These are phyloP conservation scores for Mesorhabditis sp. DNA, from an alignment of 2,888 invertebrate species.

Conservation along the genomic window DNA sequence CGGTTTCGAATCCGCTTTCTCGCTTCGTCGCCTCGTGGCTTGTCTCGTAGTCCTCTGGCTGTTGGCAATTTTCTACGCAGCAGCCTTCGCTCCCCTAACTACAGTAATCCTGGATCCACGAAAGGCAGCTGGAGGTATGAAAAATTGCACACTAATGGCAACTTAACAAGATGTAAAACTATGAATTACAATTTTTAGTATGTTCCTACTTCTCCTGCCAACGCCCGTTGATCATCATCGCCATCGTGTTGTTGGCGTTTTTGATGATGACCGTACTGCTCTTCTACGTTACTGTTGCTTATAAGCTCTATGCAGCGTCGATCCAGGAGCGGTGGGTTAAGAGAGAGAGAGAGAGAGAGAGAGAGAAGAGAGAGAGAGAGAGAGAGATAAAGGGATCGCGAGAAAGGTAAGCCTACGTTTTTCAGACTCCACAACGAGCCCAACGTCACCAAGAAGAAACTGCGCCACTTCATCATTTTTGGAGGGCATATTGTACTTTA, in stretches of 20 bases:
- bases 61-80: slow-evolving; percentile 29
- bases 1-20: slow-evolving; percentile 34
- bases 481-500: slow-evolving; percentile 38
- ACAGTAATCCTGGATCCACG: slow-evolving; percentile 31
- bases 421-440: slow-evolving; percentile 40
- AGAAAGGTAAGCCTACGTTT: too few relatives aligned
- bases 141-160: not conserved
- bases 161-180: too few relatives aligned
- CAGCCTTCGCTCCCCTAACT: slow-evolving; percentile 33
- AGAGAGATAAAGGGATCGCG: not conserved
- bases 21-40: slow-evolving; percentile 24
- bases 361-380: not conserved
- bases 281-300: slow-evolving; percentile 31
- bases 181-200: too few relatives aligned
- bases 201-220: slow-evolving; percentile 38
- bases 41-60: slow-evolving; percentile 24
- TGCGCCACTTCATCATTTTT: slow-evolving; percentile 33
- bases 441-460: slow-evolving; percentile 26
- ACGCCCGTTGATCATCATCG: slow-evolving; percentile 35
- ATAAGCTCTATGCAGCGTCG: slow-evolving; percentile 15
- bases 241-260: slow-evolving; percentile 30
- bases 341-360: not conserved
- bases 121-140: slow-evolving; percentile 18
- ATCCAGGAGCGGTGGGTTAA: not conserved
- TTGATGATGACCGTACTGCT: slow-evolving; percentile 30